Evolutionary conservation across 2,888 invertebrate genomes (phyloP).

Genomic region (Lycophotia porphyrea): DNA sequence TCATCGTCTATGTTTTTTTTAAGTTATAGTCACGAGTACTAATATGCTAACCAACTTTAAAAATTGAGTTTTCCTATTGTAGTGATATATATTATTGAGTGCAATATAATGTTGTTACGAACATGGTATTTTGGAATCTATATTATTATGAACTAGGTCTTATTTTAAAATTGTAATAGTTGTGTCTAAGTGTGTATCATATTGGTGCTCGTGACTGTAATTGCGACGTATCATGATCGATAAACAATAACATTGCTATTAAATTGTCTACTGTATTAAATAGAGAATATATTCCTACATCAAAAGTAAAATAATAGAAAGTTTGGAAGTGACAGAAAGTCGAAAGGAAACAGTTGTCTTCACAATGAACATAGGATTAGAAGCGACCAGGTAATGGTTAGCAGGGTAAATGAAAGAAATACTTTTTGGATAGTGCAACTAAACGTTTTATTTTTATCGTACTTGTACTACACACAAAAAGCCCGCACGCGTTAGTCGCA

Average conservation of each 20-base stretch:
- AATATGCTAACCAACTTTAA: not conserved
- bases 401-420: not conserved
- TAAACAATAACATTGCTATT: not conserved
- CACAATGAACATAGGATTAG: not conserved
- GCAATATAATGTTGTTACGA: not conserved
- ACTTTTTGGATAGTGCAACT: not conserved
- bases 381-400: not conserved
- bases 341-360: not conserved
- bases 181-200: not conserved
- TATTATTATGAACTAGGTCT: not conserved
- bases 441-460: not conserved
- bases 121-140: not conserved
- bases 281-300: not conserved
- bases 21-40: not conserved
- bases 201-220: not conserved
- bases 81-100: too few species aligned
- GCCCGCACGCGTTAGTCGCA: not conserved
- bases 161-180: not conserved
- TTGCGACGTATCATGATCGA: not conserved
- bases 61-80: not conserved
- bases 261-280: not conserved
- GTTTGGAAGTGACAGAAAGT: not conserved
- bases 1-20: slow-evolving; percentile 6
- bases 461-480: not conserved
- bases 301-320: not conserved